These are phyloP conservation scores for Oreotragus oreotragus DNA, from an alignment of 2,113 vertebrate genomes.

Conservation along the genomic window DNA sequence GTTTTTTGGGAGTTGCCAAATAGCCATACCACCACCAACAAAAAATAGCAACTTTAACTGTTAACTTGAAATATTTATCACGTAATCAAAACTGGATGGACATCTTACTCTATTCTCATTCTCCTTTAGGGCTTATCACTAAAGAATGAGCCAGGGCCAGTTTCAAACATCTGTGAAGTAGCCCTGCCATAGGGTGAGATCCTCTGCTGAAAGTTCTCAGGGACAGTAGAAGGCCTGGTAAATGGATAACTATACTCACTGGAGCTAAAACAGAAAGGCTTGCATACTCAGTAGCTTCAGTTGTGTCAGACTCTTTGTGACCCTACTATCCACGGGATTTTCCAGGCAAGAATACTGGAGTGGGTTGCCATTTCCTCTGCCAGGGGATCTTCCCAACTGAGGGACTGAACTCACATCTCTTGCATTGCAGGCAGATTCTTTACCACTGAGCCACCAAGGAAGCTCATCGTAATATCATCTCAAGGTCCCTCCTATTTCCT, in stretches of 20 bases:
- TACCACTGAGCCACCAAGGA: neutral
- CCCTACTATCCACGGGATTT: neutral
- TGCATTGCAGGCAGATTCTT: neutral
- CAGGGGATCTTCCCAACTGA: neutral
- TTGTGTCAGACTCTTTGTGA: neutral
- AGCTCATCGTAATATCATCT: neutral
- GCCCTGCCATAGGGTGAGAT: accelerated
- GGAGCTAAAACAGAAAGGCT: neutral
- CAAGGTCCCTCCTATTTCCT: neutral
- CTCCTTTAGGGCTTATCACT: neutral
- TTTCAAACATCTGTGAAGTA: neutral
- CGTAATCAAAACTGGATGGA: neutral
- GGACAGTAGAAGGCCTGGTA: neutral
- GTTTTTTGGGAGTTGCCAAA: neutral
- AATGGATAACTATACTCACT: neutral
- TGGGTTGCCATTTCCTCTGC: neutral
- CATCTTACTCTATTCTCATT: neutral
- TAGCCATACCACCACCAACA: neutral
- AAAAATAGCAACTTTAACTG: neutral
- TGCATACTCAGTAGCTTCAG: neutral
- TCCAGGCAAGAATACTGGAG: neutral
- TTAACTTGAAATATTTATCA: neutral
- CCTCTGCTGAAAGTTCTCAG: neutral
- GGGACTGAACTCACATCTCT: neutral
- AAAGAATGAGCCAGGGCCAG: neutral